These are phyloP conservation scores for Apogon hyalosoma DNA, from an alignment of 2,797 vertebrate genomes.

Conservation along the genomic window DNA sequence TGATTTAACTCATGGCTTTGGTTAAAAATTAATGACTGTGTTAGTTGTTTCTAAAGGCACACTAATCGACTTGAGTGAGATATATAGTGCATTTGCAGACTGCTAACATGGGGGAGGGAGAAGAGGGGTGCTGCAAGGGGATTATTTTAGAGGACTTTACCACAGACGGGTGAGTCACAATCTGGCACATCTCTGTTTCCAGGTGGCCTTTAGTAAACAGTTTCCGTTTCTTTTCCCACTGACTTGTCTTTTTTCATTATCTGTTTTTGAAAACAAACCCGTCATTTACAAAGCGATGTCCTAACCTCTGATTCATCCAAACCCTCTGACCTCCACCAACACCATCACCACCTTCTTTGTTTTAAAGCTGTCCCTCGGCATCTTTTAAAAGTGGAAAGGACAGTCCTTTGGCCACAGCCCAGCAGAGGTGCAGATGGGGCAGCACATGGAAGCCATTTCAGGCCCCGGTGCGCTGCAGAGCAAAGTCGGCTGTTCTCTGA, in stretches of 20 bases:
- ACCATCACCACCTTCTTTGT: slow-evolving; percentile 38
- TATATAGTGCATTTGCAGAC: slow-evolving; percentile 71
- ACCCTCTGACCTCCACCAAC: slow-evolving; percentile 35
- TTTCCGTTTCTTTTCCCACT: slow-evolving; percentile 53
- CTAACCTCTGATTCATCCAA: slow-evolving; percentile 59
- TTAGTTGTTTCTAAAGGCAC: slow-evolving; percentile 79
- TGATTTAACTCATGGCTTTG: slow-evolving; percentile 78
- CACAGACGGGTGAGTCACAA: slow-evolving; percentile 74
- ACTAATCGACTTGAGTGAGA: slow-evolving; percentile 78
- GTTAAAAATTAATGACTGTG: slow-evolving; percentile 81
- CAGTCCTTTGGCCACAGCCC: slow-evolving; percentile 75
- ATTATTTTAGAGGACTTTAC: slow-evolving; percentile 59
- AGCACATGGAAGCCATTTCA: slow-evolving; percentile 83
- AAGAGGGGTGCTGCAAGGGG: slow-evolving; percentile 16
- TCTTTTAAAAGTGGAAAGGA: slow-evolving; percentile 77
- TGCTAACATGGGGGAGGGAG: slow-evolving; percentile 16
- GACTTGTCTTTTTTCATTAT: slow-evolving; percentile 65
- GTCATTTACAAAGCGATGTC: slow-evolving; percentile 46
- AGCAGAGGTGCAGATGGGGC: slow-evolving; percentile 77
- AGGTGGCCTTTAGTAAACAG: slow-evolving; percentile 76
- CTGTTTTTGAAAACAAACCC: slow-evolving; percentile 55
- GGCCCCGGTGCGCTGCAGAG: slow-evolving; percentile 56
- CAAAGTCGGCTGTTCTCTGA: slow-evolving; percentile 56
- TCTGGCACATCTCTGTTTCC: slow-evolving; percentile 71
- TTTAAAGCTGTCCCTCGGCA: slow-evolving; percentile 67